A percentile compares a stretch with the other conserved stretches of the same genome.
These are phyloP conservation scores for Mamestra brassicae DNA, from an alignment of 2,888 invertebrate species.

Conservation along the genomic window DNA sequence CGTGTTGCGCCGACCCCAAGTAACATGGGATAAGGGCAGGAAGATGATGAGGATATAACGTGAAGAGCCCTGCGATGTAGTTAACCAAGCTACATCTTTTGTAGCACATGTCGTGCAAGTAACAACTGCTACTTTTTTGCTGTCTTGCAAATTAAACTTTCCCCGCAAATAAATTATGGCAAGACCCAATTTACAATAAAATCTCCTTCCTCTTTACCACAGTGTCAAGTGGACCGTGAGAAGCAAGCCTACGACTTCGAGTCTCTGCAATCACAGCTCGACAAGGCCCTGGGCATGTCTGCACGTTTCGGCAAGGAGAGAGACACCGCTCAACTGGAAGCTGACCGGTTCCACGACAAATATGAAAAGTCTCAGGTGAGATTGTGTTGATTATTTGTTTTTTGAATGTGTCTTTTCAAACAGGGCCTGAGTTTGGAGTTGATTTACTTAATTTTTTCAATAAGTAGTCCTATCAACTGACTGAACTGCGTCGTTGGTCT, in stretches of 20 bases:
- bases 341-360: constrained; percentile 96
- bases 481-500: too few relatives aligned
- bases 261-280: constrained; percentile 96
- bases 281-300: constrained; percentile 96
- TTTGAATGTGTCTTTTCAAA: neutral
- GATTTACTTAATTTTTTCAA: neutral
- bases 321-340: constrained; percentile 95
- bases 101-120: neutral
- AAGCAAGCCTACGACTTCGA: constrained; percentile 97
- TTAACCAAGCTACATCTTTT: neutral
- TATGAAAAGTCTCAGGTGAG: constrained; percentile 96
- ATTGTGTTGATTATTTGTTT: neutral
- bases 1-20: too few relatives aligned
- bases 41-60: neutral
- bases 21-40: too few relatives aligned
- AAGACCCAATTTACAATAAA: neutral
- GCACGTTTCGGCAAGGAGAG: constrained; percentile 97
- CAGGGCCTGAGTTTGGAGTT: neutral
- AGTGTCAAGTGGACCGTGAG: constrained; percentile 97
- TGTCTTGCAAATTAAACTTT: neutral
- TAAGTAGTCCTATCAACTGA: too few relatives aligned
- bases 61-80: neutral
- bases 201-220: constrained; percentile 15
- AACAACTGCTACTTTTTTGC: neutral
- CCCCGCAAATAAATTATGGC: neutral